Percentiles rank a stretch among this genome's conserved stretches.
phyloP scores from a whole-genome alignment of 2,113 vertebrate species.

The Emydocephalus ijimae region DNA sequence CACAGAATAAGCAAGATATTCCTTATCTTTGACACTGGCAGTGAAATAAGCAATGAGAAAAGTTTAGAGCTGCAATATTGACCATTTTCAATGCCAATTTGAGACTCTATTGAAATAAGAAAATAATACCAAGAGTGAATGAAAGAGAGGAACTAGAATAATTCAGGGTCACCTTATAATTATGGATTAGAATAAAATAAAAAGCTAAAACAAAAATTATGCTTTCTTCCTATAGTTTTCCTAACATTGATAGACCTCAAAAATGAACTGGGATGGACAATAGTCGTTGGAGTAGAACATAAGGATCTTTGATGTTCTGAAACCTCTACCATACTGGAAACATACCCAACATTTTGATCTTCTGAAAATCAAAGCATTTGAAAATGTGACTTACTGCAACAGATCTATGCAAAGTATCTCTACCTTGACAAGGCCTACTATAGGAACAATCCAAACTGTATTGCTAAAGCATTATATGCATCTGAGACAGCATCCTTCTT shows the following conservation, averaged over 20 bases:
- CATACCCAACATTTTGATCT: background rate
- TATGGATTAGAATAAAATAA: constrained; percentile 34
- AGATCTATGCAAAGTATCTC: background rate
- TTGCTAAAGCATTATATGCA: background rate
- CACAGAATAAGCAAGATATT: background rate
- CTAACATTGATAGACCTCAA: background rate
- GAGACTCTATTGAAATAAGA: constrained; percentile 25
- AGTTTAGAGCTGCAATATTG: constrained; percentile 11
- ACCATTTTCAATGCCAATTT: background rate
- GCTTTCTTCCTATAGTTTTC: background rate
- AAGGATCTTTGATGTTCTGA: background rate
- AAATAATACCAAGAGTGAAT: constrained; percentile 15
- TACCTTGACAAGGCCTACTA: background rate
- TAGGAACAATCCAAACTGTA: background rate
- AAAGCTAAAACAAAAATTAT: background rate
- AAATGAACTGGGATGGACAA: background rate
- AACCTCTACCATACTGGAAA: background rate
- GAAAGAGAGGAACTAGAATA: constrained; percentile 23
- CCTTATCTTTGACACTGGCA: background rate
- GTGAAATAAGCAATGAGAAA: background rate
- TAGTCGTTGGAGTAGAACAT: background rate
- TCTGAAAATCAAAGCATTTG: background rate
- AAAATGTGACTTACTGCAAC: constrained; percentile 4
- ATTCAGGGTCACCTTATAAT: constrained; percentile 13
- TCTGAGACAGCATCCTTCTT: background rate